Conservation (phyloP, 2,888 invertebrate species). For the Amphimallon solstitiale region DNA sequence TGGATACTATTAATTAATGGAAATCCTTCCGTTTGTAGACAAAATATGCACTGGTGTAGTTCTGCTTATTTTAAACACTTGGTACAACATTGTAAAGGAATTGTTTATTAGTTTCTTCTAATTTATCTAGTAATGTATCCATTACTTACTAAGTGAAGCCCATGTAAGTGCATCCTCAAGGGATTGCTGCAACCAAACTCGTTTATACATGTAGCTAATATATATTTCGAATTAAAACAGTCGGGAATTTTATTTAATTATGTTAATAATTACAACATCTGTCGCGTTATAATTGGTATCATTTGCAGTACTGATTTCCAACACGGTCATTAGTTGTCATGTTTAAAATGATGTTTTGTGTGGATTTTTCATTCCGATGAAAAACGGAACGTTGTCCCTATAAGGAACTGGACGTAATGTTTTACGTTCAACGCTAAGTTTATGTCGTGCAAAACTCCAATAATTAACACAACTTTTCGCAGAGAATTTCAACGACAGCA, state of each 20-base stretch:
- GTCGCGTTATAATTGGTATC: conserved; percentile 29
- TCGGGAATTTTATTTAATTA: conserved; percentile 23
- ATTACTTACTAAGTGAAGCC: no score
- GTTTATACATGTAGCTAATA: no score
- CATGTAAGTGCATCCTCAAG: no score
- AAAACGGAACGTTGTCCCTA: neutral
- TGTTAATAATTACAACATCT: conserved; percentile 24
- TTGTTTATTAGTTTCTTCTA: no score
- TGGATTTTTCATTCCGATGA: neutral
- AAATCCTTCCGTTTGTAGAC: no score
- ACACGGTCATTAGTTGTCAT: conserved; percentile 15
- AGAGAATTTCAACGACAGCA: conserved; percentile 4
- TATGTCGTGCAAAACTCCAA: conserved; percentile 20
- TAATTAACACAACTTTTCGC: conserved; percentile 20
- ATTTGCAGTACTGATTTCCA: conserved; percentile 26
- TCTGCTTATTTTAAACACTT: no score
- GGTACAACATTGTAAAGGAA: no score
- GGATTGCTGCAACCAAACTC: no score
- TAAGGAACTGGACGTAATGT: neutral
- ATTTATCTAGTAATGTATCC: no score
- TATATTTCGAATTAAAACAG: conserved; percentile 19
- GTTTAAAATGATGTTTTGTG: conserved; percentile 9
- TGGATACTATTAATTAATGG: no score
- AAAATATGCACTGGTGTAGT: no score
- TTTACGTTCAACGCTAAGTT: neutral